Evolutionary conservation across 2,888 invertebrate species (phyloP), one percentile per base, ranked within the genome.

Genomic region (Harpalus rubripes): DNA sequence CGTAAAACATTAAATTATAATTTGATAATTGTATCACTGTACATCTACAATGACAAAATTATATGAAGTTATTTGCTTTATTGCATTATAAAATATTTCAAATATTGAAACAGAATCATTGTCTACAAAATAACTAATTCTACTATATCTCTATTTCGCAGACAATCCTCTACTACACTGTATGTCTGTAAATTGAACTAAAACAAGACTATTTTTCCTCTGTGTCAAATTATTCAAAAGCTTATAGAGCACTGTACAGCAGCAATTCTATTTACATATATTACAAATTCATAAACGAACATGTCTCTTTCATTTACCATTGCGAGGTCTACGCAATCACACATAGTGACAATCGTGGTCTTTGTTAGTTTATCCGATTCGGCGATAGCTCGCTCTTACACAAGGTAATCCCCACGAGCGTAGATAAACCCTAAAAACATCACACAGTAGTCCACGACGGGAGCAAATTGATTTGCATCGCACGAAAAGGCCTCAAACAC

Each of bases 361-460:
- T 81, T 63, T 81, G 81, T 81, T 81, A 81, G 81, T 81, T 81
- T 81, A 81, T 81, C 65, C 65, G 68, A 68, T 56, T 68, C 56
- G 68, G 52, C n/a, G 68, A 68, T 52, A 81, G 41, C 63, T 63
- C 44, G 59, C 61, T 81, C 63, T 63, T 81, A 32, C 32, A 32
- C 4, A 32, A 32, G 65, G 65, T 44, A 78, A 78, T 78, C 76
- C 56, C 76, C 18, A 52, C 22, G 32, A 32, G 4, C 32, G 32
- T 32, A 32, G 32, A 32, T 32, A 32, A 32, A 32, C 32, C 32
- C 32, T 32, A 32, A 32, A 32, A 32, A 32, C 32, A 32, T 32
- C 32, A 32, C 32, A 32, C 32, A 6, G 32, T 32, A 32, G 32
- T 32, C 32, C 32, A 32, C 32, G 32, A 5, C 32, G 32, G 0